These are phyloP conservation scores for Regulus satrapa DNA, from an alignment of 2,113 vertebrate species.

Conservation along the genomic window DNA sequence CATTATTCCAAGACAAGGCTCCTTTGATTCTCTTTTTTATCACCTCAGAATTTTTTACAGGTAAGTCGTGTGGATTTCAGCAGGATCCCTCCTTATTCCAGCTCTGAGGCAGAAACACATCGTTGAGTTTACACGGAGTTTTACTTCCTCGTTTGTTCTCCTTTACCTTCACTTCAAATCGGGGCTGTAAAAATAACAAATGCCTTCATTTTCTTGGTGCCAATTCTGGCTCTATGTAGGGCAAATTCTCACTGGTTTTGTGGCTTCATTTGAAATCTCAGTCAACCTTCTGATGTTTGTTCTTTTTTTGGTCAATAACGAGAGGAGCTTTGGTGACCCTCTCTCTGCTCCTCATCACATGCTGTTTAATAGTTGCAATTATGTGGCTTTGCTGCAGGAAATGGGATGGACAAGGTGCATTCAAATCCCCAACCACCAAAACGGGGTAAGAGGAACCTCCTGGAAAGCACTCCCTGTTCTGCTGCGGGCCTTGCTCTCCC, in stretches of 20 bases:
- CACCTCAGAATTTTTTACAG: background rate
- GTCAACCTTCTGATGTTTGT: background rate
- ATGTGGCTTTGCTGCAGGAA: background rate
- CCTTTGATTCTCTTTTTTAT: background rate
- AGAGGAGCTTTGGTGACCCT: background rate
- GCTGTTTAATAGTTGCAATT: background rate
- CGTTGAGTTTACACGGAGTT: background rate
- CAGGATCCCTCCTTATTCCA: background rate
- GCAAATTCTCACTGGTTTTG: background rate
- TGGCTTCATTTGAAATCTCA: background rate
- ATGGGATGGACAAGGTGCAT: accelerated
- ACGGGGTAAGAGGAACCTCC: background rate
- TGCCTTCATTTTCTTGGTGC: background rate
- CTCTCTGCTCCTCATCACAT: background rate
- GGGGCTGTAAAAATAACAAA: background rate
- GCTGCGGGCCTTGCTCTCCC: background rate
- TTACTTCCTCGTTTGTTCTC: conserved; percentile 7
- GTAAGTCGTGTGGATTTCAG: background rate
- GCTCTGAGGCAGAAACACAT: background rate
- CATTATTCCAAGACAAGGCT: background rate
- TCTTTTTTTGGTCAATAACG: background rate
- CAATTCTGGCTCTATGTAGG: background rate
- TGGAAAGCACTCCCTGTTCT: background rate
- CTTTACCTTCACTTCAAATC: background rate
- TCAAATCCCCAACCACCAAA: background rate